Conservation (phyloP, 2,797 vertebrate genomes). For the Eupleurogrammus muticus region DNA sequence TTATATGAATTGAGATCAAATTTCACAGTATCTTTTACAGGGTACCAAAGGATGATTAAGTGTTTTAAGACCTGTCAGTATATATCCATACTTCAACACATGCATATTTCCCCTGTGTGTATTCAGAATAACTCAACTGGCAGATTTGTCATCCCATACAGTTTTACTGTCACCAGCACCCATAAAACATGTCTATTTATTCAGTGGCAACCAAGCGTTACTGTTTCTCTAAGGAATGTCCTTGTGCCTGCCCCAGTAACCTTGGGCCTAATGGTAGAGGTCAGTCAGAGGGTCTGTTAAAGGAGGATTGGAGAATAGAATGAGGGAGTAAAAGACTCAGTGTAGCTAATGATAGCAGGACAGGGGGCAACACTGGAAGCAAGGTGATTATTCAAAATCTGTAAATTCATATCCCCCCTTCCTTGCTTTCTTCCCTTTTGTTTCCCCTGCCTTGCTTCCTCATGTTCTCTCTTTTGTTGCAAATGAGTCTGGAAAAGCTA, state of each 20-base stretch:
- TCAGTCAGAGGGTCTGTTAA: slow-evolving; percentile 58
- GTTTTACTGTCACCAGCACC: slow-evolving; percentile 66
- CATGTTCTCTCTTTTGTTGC: slow-evolving; percentile 10
- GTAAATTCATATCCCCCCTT: slow-evolving; percentile 36
- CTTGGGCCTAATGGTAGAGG: slow-evolving; percentile 79
- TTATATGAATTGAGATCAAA: slow-evolving; percentile 24
- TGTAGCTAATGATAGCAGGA: slow-evolving; percentile 69
- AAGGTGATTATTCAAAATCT: slow-evolving; percentile 63
- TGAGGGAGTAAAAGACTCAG: slow-evolving; percentile 67
- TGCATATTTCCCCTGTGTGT: slow-evolving; percentile 35
- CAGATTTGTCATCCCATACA: slow-evolving; percentile 68
- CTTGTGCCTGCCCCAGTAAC: slow-evolving; percentile 73
- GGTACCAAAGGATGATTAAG: slow-evolving; percentile 19
- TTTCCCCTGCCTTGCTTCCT: neutral
- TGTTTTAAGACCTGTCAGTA: slow-evolving; percentile 39
- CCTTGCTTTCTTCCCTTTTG: neutral
- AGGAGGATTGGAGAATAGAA: slow-evolving; percentile 63
- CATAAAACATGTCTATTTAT: slow-evolving; percentile 75
- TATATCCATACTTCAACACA: slow-evolving; percentile 42
- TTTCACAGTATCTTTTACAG: slow-evolving; percentile 6
- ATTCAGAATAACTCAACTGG: slow-evolving; percentile 47
- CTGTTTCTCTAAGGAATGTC: slow-evolving; percentile 63
- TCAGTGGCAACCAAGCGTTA: slow-evolving; percentile 67
- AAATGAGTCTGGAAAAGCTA: slow-evolving; percentile 17
- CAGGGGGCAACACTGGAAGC: slow-evolving; percentile 23